A percentile compares a stretch with the other conserved stretches of the same genome.
These are phyloP conservation scores for Tricholauxania praeusta DNA, from an alignment of 2,888 invertebrate genomes.

Conservation along the genomic window DNA sequence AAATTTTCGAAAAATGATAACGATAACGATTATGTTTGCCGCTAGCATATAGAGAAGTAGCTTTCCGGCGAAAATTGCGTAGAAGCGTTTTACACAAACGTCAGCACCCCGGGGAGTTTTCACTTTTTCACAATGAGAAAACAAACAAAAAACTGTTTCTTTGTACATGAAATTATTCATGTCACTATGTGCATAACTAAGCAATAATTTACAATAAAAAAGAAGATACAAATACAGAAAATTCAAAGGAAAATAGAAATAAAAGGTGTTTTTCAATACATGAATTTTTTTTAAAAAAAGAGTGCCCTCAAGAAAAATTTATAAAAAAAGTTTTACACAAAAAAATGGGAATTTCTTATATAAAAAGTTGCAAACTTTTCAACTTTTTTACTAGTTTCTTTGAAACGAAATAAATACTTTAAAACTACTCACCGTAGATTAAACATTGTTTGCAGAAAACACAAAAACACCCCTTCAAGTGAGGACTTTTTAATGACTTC, in stretches of 20 bases:
- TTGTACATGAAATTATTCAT: slow-evolving; percentile 7
- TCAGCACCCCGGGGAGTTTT: not conserved
- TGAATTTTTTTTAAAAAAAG: not conserved
- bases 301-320: not conserved
- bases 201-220: not conserved
- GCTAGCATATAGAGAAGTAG: no score
- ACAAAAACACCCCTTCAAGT: not conserved
- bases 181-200: slow-evolving; percentile 3
- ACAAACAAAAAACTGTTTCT: not conserved
- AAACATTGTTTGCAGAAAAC: not conserved
- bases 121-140: not conserved
- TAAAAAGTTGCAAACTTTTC: not conserved
- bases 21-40: slow-evolving; percentile 2
- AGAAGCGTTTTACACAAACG: not conserved
- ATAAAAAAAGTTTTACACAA: not conserved
- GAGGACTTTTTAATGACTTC: not conserved
- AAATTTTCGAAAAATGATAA: slow-evolving; percentile 29
- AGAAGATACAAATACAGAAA: not conserved
- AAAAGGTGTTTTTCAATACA: slow-evolving; percentile 8
- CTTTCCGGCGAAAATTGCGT: no score
- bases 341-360: not conserved
- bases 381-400: not conserved
- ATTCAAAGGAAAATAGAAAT: not conserved
- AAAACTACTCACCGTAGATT: slow-evolving; percentile 3
- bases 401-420: slow-evolving; percentile 20